Percentiles rank a stretch among this genome's conserved stretches.
Evolutionary conservation across 2,113 vertebrate species (phyloP).

Genomic region (Camelus dromedarius): DNA sequence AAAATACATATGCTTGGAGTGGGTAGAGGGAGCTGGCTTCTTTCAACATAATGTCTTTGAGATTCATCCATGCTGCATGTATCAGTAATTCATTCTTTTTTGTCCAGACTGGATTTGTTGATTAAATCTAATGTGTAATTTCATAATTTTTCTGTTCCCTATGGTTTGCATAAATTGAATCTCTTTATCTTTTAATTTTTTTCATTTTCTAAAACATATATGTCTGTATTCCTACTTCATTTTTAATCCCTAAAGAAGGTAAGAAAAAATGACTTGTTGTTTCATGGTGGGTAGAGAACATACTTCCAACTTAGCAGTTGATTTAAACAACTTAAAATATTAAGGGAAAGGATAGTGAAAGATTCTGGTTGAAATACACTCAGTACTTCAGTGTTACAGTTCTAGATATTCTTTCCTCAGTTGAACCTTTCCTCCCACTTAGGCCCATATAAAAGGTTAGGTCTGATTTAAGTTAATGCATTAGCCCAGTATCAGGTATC

Average conservation of each 20-base stretch:
- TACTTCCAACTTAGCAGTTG: not conserved
- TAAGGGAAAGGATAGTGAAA: not conserved
- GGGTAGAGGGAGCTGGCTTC: not conserved
- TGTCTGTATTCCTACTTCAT: not conserved
- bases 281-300: conserved; percentile 1
- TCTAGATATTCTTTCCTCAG: not conserved
- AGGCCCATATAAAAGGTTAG: not conserved
- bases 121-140: not conserved
- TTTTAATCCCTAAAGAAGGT: conserved; percentile 1
- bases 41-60: not conserved
- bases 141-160: not conserved
- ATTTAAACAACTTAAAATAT: conserved; percentile 38
- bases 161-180: not conserved
- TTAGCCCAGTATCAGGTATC: not conserved
- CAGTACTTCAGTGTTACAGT: not conserved
- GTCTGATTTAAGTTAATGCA: not conserved
- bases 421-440: not conserved
- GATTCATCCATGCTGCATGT: not conserved
- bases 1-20: not conserved
- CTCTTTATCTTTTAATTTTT: conserved; percentile 12
- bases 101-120: not conserved
- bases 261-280: not conserved
- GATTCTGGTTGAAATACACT: conserved; percentile 5
- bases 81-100: conserved; percentile 1
- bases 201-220: not conserved